Base-by-base conservation (phyloP, 2,797 vertebrate species). In the Epinephelus coioides region DNA sequence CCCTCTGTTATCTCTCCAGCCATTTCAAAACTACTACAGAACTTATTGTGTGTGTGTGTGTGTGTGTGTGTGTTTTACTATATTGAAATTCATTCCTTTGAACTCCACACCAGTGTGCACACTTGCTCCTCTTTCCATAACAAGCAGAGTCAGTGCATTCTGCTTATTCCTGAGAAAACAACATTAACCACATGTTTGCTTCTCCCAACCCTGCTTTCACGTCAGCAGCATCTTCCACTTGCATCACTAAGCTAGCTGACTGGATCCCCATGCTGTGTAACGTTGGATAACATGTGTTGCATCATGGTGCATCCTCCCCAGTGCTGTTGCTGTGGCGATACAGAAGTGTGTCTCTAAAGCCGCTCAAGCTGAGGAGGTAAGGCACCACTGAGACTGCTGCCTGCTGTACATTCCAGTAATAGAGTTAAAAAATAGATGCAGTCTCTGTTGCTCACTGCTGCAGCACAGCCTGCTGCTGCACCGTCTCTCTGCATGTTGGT, bases 281-380 rank as follows among this genome's bases (percentile, higher is more conserved):
- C 65, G 3, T 23, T 64, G 57, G n/a, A 74, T 15, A 75, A 72
- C 73, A 19, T 1, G 60, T 34, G 75, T 70, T 87, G 65, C 81
- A 75, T 90, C 86, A 89, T 38, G 69, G 62, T 11, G 40, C 78
- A 49, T 86, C 79, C 81, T 89, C 43, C 59, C 51, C 3, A 2
- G 73, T 27, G 84, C 56, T 59, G 84, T 78, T 88, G 69, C 78
- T 44, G 78, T 65, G 65, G 68, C 8, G 62, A 82, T 66, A 15
- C 74, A 69, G 56, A 71, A n/a, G 40, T 11, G 53, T 50, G 50
- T 66, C 47, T 59, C 56, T 25, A 19, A 75, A 11, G 70, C 54
- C 14, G 0, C 65, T 27, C 23, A 0, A 53, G 57, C 60, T 2
- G 55, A 72, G 61, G 76, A 40, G 51, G 23, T 18, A 57, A 61